Conservation (phyloP, 2,888 invertebrate species). For the Aphodius sticticus region DNA sequence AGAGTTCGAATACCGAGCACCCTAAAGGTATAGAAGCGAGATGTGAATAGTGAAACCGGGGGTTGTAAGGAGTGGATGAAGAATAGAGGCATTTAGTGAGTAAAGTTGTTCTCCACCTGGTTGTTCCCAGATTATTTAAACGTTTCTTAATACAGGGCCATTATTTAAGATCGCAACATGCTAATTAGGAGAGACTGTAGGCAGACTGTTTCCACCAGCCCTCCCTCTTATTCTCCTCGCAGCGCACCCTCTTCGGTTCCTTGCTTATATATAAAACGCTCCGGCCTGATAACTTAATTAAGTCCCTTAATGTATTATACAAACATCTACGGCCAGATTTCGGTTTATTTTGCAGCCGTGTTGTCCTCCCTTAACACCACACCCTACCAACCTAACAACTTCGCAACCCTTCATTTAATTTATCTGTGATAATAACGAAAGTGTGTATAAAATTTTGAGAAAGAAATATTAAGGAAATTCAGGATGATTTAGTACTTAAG, state of each 20-base stretch:
- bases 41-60: conserved; percentile 30
- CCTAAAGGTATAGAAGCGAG: conserved; percentile 29
- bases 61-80: conserved; percentile 50
- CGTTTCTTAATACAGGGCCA: conserved; percentile 61
- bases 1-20: conserved; percentile 11
- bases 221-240: not conserved
- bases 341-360: not conserved
- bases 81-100: conserved; percentile 59
- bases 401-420: too few relatives aligned
- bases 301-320: conserved; percentile 42
- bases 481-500: too few relatives aligned
- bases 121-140: conserved; percentile 63
- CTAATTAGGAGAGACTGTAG: conserved; percentile 51
- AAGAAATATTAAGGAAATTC: too few relatives aligned
- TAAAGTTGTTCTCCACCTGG: conserved; percentile 61
- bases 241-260: conserved; percentile 4
- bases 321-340: conserved; percentile 26
- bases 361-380: not conserved
- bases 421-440: too few relatives aligned
- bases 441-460: too few relatives aligned
- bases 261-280: conserved; percentile 44
- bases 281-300: conserved; percentile 52
- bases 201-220: not conserved
- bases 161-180: conserved; percentile 61
- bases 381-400: not conserved